Evolutionary conservation across 2,113 vertebrate species (phyloP).

Genomic region (Barnardius zonarius): DNA sequence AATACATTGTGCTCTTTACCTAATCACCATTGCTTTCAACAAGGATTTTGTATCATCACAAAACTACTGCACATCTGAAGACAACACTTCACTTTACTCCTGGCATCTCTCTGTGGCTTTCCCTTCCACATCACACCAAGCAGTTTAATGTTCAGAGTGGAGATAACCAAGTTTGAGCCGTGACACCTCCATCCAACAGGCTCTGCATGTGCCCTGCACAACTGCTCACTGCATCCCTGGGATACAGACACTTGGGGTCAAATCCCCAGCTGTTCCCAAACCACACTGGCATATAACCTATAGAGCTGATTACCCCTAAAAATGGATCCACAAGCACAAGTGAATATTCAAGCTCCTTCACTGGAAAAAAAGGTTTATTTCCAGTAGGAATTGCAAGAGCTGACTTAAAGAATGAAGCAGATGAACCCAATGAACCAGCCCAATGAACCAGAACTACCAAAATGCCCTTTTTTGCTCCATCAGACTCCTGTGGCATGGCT

Average conservation of each 20-base stretch:
- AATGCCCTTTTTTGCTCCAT: fast-evolving
- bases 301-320: neutral
- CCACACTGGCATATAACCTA: fast-evolving
- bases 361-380: neutral
- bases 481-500: fast-evolving
- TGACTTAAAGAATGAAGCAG: too few relatives aligned
- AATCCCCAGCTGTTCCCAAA: neutral
- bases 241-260: fast-evolving
- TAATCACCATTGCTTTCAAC: neutral
- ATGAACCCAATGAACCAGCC: neutral
- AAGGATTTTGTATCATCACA: neutral
- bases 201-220: fast-evolving
- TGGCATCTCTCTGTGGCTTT: neutral
- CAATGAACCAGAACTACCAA: neutral
- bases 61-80: fast-evolving
- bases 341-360: neutral
- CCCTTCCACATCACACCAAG: neutral
- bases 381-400: neutral
- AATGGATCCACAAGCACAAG: neutral
- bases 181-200: neutral
- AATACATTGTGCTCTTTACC: neutral
- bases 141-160: fast-evolving
- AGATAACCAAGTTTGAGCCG: neutral
- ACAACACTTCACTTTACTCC: fast-evolving
- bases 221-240: fast-evolving